Conservation (phyloP, 2,797 vertebrate species). For the Gephyroberyx darwinii region DNA sequence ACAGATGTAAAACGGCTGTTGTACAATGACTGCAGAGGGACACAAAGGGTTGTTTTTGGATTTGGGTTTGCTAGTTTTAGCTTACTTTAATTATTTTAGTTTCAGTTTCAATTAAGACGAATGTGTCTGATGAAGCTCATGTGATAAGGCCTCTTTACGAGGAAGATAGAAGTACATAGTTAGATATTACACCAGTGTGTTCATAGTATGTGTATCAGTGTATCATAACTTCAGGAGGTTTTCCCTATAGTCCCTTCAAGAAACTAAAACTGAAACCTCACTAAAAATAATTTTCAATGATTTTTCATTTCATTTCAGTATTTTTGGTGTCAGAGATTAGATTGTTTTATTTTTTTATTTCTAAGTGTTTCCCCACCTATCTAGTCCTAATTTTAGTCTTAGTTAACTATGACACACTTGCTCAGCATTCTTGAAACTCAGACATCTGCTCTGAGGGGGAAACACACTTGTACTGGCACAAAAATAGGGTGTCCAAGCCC, state of each 20-base stretch:
- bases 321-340: background rate
- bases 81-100: background rate
- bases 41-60: background rate
- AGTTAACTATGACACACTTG: slow-evolving; percentile 37
- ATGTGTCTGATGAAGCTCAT: background rate
- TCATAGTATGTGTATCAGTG: background rate
- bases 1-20: background rate
- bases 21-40: background rate
- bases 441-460: slow-evolving; percentile 64
- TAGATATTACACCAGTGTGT: background rate
- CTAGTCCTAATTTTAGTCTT: slow-evolving; percentile 20
- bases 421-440: slow-evolving; percentile 61
- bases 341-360: background rate
- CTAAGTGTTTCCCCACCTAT: background rate
- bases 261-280: background rate
- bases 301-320: background rate
- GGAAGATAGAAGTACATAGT: no score
- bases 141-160: background rate
- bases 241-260: background rate
- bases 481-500: slow-evolving; percentile 65
- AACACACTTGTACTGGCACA: slow-evolving; percentile 49
- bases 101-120: background rate
- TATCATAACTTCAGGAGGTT: background rate
- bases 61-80: background rate
- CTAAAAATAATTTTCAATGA: no score